Evolutionary conservation across 2,888 invertebrate species (phyloP).

Genomic region (Aelia acuminata): DNA sequence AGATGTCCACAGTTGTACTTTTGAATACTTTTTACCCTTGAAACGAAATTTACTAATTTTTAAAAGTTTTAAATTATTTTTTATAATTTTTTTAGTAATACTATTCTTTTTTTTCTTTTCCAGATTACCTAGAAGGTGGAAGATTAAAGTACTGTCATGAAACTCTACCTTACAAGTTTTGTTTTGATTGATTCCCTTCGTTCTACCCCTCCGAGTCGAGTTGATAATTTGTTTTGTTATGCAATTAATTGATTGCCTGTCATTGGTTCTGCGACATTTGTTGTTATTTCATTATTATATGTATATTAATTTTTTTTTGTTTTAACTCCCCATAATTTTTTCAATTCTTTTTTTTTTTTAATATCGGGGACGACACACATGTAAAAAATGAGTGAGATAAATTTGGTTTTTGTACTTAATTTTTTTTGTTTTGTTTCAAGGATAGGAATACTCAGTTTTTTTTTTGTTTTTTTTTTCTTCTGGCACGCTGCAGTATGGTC

Average conservation of each 20-base stretch:
- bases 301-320: background rate
- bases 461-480: constrained; percentile 19
- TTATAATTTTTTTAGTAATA: background rate
- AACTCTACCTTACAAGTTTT: constrained; percentile 40
- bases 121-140: constrained; percentile 31
- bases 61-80: background rate
- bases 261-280: constrained; percentile 24
- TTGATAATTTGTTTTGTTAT: constrained; percentile 34
- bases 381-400: constrained; percentile 52
- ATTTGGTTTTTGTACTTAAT: constrained; percentile 14
- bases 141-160: constrained; percentile 24
- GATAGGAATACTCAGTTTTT: background rate
- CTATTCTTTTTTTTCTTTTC: background rate
- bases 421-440: background rate
- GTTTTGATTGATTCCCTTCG: constrained; percentile 44
- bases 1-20: too few species aligned
- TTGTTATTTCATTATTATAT: too few species aligned
- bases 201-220: constrained; percentile 44
- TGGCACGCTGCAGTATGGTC: constrained; percentile 16
- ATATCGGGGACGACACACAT: constrained; percentile 16
- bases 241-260: constrained; percentile 7
- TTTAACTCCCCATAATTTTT: constrained; percentile 28
- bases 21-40: too few species aligned
- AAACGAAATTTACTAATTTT: too few species aligned
- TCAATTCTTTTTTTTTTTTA: constrained; percentile 8